Percentiles rank a stretch among this genome's conserved stretches.
Evolutionary conservation across 2,113 vertebrate genomes (phyloP).

Genomic region (Anolis sagrei): DNA sequence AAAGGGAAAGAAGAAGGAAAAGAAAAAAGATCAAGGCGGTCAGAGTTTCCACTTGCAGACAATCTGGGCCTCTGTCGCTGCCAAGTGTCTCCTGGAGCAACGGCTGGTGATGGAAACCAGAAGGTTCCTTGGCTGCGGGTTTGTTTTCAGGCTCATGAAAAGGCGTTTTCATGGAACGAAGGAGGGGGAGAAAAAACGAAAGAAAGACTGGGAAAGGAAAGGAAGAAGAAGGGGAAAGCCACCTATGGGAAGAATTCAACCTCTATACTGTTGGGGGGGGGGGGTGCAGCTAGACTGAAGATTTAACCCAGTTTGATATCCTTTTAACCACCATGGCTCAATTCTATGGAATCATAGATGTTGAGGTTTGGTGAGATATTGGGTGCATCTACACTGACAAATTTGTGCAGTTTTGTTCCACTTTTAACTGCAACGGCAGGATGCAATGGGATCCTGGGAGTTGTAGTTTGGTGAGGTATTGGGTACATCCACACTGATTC

Average conservation of each 20-base stretch:
- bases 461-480: no score
- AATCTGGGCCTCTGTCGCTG: conserved; percentile 27
- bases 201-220: background rate
- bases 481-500: no score
- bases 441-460: no score
- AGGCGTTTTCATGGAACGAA: background rate
- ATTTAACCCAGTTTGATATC: no score
- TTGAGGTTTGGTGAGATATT: no score
- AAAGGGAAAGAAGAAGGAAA: background rate
- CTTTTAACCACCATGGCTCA: no score
- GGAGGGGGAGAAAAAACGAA: background rate
- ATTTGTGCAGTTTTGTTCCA: no score
- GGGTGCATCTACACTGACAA: no score
- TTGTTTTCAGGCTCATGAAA: conserved; percentile 21
- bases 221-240: background rate
- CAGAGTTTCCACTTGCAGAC: conserved; percentile 67
- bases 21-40: conserved; percentile 40
- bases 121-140: conserved; percentile 22
- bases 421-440: no score
- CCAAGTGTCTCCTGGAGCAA: conserved; percentile 48
- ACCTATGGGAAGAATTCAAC: background rate
- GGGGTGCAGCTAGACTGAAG: no score
- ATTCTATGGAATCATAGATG: no score
- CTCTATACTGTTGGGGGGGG: no score
- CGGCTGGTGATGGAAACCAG: conserved; percentile 37